Conservation (phyloP, 2,888 invertebrate species). For the Sipha maydis region DNA sequence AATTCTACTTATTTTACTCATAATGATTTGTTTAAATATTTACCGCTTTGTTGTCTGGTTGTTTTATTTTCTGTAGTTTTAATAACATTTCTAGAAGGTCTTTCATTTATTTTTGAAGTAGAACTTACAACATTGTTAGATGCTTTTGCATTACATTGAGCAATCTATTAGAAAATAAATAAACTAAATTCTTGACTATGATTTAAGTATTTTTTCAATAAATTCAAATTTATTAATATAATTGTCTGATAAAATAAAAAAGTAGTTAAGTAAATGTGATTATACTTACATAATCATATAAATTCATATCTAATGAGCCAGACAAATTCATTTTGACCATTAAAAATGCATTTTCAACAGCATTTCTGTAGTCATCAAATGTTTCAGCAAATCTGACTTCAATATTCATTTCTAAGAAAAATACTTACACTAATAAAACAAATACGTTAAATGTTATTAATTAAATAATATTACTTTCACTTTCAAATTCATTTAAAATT, state of each 20-base stretch:
- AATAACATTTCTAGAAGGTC: background rate
- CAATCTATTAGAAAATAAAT: background rate
- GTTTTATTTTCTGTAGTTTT: background rate
- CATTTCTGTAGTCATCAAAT: background rate
- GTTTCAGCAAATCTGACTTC: background rate
- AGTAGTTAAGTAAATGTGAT: background rate
- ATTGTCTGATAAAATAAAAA: too few relatives aligned
- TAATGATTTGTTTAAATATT: background rate
- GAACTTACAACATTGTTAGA: background rate
- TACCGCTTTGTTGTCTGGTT: constrained; percentile 27
- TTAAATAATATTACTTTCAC: constrained; percentile 29
- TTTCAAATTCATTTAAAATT: constrained; percentile 27
- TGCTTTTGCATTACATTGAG: background rate
- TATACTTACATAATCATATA: constrained; percentile 37
- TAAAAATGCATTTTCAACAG: constrained; percentile 25
- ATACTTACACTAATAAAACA: background rate
- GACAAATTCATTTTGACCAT: constrained; percentile 45
- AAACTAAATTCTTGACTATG: background rate
- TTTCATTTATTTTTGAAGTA: background rate
- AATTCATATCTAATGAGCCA: background rate
- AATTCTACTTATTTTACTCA: too few relatives aligned
- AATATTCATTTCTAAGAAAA: constrained; percentile 11
- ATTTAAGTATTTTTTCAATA: background rate
- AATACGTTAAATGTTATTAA: background rate
- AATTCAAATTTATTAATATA: background rate